phyloP scores from a whole-genome alignment of 2,113 vertebrate genomes.

The Rhagologus leucostigma region DNA sequence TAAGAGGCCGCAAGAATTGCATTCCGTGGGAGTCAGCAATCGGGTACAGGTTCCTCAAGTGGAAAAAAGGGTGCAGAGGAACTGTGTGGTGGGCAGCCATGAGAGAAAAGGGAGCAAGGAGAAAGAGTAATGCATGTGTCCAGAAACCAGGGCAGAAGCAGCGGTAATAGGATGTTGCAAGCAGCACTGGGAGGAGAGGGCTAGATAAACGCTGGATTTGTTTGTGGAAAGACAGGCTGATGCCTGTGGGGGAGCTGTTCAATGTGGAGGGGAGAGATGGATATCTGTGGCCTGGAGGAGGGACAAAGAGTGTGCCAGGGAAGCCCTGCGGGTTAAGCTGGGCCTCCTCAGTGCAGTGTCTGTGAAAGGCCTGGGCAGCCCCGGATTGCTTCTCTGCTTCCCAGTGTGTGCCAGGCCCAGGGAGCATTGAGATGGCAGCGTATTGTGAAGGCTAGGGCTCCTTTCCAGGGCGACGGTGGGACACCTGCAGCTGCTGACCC shows the following conservation, averaged over 20 bases:
- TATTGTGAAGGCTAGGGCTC: neutral
- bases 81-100: neutral
- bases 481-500: neutral
- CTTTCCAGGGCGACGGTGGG: neutral
- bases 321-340: neutral
- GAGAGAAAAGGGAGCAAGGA: neutral
- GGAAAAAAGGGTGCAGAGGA: neutral
- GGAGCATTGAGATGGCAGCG: rapidly evolving
- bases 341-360: neutral
- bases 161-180: neutral
- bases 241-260: neutral
- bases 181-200: neutral
- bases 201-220: neutral
- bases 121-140: neutral
- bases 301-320: neutral
- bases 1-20: neutral
- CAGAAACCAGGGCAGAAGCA: neutral
- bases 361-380: neutral
- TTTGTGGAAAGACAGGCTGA: neutral
- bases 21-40: neutral
- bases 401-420: rapidly evolving
- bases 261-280: neutral
- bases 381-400: neutral
- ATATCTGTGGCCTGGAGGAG: neutral
- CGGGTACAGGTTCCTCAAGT: neutral